Conservation (phyloP, 2,888 invertebrate genomes). For the Cheilosia vulpina region DNA sequence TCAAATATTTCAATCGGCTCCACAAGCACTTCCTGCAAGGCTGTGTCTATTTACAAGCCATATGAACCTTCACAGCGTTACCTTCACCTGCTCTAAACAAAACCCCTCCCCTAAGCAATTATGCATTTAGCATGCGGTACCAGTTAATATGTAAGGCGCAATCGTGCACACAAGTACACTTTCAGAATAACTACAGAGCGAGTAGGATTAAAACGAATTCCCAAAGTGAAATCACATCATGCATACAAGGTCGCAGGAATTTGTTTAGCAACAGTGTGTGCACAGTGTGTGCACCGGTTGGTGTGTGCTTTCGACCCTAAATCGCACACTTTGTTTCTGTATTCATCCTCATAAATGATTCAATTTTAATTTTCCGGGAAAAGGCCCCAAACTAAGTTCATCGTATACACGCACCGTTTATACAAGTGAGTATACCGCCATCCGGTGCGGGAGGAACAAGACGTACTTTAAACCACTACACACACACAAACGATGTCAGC, state of each 20-base stretch:
- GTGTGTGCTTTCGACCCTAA: conserved; percentile 40
- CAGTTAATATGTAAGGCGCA: conserved; percentile 35
- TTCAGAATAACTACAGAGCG: conserved; percentile 31
- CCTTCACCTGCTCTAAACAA: conserved; percentile 2
- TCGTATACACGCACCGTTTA: conserved; percentile 52
- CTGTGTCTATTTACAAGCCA: conserved; percentile 33
- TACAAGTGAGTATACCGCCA: conserved; percentile 11
- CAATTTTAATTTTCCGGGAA: conserved; percentile 74
- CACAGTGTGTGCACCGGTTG: background rate
- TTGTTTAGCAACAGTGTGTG: background rate
- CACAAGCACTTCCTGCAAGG: conserved; percentile 16
- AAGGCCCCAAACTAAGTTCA: conserved; percentile 65
- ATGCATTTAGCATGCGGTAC: conserved; percentile 13
- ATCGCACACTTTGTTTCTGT: conserved; percentile 55
- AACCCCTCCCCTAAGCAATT: conserved; percentile 1
- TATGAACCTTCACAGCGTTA: conserved; percentile 11
- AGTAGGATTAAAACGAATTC: conserved; percentile 67
- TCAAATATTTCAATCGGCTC: background rate
- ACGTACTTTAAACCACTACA: conserved; percentile 48
- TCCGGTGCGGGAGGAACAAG: conserved; percentile 1
- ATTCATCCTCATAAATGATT: conserved; percentile 75
- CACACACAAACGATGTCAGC: conserved; percentile 40
- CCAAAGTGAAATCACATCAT: conserved; percentile 65
- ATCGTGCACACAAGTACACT: conserved; percentile 28
- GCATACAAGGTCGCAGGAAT: conserved; percentile 24